These are phyloP conservation scores for Pterostichus madidus DNA, from an alignment of 2,888 invertebrate species.

Conservation along the genomic window DNA sequence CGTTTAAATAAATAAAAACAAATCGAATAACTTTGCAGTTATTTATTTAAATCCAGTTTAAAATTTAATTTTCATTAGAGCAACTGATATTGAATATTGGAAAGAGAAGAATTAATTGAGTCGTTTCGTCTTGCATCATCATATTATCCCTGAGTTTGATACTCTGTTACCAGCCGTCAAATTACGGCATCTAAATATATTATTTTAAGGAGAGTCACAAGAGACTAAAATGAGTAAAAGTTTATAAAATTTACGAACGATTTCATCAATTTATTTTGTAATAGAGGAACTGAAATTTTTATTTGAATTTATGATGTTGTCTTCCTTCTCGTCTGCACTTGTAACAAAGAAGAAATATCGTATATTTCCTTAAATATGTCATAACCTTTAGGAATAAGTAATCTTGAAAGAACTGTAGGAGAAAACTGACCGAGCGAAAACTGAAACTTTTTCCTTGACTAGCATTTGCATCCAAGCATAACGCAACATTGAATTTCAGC, in stretches of 20 bases:
- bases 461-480: slow-evolving; percentile 27
- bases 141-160: too few relatives aligned
- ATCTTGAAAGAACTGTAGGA: neutral
- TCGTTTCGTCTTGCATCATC: too few relatives aligned
- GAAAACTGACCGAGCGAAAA: slow-evolving; percentile 43
- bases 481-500: slow-evolving; percentile 43
- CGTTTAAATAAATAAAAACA: too few relatives aligned
- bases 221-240: too few relatives aligned
- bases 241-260: neutral
- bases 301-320: slow-evolving; percentile 33
- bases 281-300: slow-evolving; percentile 3
- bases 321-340: neutral
- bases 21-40: too few relatives aligned
- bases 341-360: slow-evolving; percentile 7
- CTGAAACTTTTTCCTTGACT: slow-evolving; percentile 13
- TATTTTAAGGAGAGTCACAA: too few relatives aligned
- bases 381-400: slow-evolving; percentile 22
- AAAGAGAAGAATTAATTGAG: too few relatives aligned
- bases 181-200: too few relatives aligned
- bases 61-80: too few relatives aligned
- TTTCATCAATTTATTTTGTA: slow-evolving; percentile 1
- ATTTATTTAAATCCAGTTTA: too few relatives aligned
- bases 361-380: slow-evolving; percentile 18
- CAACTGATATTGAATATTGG: too few relatives aligned
- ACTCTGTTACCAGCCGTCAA: too few relatives aligned